phyloP scores from a whole-genome alignment of 1,140 invertebrate species.

The Drosophila dunni region DNA sequence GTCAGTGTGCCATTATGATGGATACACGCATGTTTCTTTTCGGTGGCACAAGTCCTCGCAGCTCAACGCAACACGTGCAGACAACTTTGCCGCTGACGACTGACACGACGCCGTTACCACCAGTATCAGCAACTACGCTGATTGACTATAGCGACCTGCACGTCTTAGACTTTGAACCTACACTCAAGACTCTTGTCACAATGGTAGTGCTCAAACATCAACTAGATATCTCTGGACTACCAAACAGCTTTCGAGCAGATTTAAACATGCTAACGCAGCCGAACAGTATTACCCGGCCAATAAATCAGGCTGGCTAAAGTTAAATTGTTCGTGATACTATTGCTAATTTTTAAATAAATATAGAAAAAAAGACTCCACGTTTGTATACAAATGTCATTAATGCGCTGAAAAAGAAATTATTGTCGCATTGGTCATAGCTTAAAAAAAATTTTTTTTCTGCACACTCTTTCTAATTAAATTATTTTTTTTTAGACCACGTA shows the following conservation, averaged over 20 bases:
- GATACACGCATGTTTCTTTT: slow-evolving; percentile 91
- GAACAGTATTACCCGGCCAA: slow-evolving; percentile 82
- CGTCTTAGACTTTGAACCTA: slow-evolving; percentile 90
- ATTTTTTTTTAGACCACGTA: too few relatives aligned
- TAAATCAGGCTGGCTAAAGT: slow-evolving; percentile 80
- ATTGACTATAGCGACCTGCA: slow-evolving; percentile 92
- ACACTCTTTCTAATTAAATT: too few relatives aligned
- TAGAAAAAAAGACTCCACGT: neutral
- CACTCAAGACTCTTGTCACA: slow-evolving; percentile 89
- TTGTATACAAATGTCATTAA: too few relatives aligned
- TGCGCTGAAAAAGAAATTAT: too few relatives aligned
- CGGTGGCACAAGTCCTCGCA: slow-evolving; percentile 91
- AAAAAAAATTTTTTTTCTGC: too few relatives aligned
- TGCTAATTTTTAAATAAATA: neutral
- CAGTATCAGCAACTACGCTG: slow-evolving; percentile 69
- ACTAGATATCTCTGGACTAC: slow-evolving; percentile 87
- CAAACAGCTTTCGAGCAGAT: slow-evolving; percentile 87
- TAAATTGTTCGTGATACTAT: slow-evolving; percentile 24
- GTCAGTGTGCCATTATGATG: slow-evolving; percentile 92
- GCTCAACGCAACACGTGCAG: neutral
- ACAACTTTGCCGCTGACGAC: neutral
- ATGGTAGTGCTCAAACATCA: slow-evolving; percentile 87
- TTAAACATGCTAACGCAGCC: slow-evolving; percentile 85
- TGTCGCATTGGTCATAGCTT: too few relatives aligned
- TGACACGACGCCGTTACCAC: slow-evolving; percentile 2